Conservation (phyloP, 2,888 invertebrate genomes). For the Mythimna impura region DNA sequence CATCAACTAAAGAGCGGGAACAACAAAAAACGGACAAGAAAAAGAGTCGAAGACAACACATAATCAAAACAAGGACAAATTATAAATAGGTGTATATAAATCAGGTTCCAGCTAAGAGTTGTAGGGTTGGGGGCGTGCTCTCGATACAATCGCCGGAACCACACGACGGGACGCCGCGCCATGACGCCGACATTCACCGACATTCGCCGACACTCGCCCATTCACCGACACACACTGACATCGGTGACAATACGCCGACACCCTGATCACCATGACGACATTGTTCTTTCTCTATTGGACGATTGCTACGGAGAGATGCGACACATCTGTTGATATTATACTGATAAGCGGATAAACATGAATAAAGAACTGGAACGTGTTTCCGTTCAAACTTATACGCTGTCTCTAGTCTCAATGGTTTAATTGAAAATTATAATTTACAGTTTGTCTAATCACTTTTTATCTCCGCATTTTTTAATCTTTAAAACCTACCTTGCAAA, state of each 20-base stretch:
- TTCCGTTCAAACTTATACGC: neutral
- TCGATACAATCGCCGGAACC: slow-evolving; percentile 85
- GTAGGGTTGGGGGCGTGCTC: slow-evolving; percentile 74
- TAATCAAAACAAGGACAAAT: slow-evolving; percentile 57
- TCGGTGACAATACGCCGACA: slow-evolving; percentile 63
- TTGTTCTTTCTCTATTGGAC: slow-evolving; percentile 74
- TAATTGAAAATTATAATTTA: slow-evolving; percentile 3
- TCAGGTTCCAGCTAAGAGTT: slow-evolving; percentile 68
- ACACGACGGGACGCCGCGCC: slow-evolving; percentile 77
- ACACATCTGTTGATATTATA: slow-evolving; percentile 54
- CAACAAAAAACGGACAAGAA: neutral
- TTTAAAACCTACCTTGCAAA: slow-evolving; percentile 13
- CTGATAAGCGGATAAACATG: slow-evolving; percentile 30
- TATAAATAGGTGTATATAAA: slow-evolving; percentile 64
- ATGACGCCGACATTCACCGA: slow-evolving; percentile 62
- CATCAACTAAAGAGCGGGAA: neutral
- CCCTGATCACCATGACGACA: slow-evolving; percentile 76
- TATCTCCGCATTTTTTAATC: slow-evolving; percentile 4
- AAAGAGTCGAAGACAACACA: slow-evolving; percentile 26
- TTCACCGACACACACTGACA: slow-evolving; percentile 59
- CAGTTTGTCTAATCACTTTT: neutral
- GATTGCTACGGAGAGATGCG: slow-evolving; percentile 63
- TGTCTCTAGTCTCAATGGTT: neutral
- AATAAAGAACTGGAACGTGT: slow-evolving; percentile 20
- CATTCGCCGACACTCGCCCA: slow-evolving; percentile 62